Percentiles rank a stretch among this genome's conserved stretches.
phyloP scores from a whole-genome alignment of 1,140 invertebrate genomes.

The Aphaenogaster rudis region DNA sequence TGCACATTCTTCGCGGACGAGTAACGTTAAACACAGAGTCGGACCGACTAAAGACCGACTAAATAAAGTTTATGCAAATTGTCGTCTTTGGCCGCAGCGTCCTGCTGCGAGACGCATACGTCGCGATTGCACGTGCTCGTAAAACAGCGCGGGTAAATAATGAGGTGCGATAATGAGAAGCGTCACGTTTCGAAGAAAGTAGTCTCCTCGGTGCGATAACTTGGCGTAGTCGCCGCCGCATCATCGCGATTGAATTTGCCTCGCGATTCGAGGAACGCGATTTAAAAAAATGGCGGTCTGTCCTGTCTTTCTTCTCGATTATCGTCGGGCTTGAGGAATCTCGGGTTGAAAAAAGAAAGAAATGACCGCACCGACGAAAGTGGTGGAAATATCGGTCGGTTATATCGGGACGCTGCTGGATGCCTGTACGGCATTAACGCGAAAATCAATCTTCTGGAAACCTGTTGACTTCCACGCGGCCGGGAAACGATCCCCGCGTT shows the following conservation, averaged over 20 bases:
- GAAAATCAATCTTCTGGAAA: slow-evolving; percentile 15
- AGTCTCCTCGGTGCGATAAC: slow-evolving; percentile 13
- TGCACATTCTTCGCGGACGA: background rate
- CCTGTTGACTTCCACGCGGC: slow-evolving; percentile 4
- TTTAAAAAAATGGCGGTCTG: background rate
- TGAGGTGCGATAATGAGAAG: slow-evolving; percentile 60
- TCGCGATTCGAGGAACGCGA: background rate
- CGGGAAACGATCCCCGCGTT: background rate
- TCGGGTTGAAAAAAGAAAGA: background rate
- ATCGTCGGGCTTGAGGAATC: background rate
- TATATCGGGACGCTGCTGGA: background rate
- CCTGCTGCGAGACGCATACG: background rate
- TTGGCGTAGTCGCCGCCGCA: background rate
- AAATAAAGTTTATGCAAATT: slow-evolving; percentile 38
- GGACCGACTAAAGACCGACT: background rate
- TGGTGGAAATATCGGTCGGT: background rate
- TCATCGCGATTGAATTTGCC: background rate
- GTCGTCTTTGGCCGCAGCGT: background rate
- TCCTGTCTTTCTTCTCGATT: background rate
- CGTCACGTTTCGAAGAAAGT: slow-evolving; percentile 54
- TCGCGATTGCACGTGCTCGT: slow-evolving; percentile 60
- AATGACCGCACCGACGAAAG: background rate
- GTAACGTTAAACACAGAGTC: background rate
- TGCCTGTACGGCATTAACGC: background rate
- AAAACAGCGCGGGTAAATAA: slow-evolving; percentile 49